A percentile compares a stretch with the other conserved stretches of the same genome.
These are phyloP conservation scores for Capromys pilorides DNA, from an alignment of 2,797 vertebrate species.

Conservation along the genomic window DNA sequence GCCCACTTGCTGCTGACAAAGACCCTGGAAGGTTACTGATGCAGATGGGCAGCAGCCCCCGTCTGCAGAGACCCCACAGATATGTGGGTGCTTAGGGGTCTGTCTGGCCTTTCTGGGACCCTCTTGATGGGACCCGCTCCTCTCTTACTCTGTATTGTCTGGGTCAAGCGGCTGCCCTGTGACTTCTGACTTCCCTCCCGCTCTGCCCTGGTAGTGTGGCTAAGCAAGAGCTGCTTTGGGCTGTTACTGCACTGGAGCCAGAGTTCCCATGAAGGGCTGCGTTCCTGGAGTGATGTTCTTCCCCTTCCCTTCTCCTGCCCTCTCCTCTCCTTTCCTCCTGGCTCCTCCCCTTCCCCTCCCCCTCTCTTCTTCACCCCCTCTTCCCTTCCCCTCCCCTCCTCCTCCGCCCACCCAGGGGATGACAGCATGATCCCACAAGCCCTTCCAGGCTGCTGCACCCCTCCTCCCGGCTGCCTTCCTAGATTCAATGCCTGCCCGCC, in stretches of 20 bases:
- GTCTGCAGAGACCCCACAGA: not conserved
- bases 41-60: too few species aligned
- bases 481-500: not conserved
- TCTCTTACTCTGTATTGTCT: not conserved
- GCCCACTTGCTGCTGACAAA: not conserved
- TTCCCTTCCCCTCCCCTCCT: too few species aligned
- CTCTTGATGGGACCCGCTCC: rapidly evolving
- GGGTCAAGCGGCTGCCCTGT: not conserved
- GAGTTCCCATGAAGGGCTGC: not conserved
- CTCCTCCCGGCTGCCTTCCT: not conserved
- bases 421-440: too few species aligned
- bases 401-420: not conserved
- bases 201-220: not conserved
- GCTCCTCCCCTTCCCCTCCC: too few species aligned
- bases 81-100: not conserved
- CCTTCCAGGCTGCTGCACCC: not conserved
- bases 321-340: too few species aligned
- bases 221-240: not conserved
- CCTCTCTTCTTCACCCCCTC: too few species aligned
- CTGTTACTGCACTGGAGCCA: not conserved
- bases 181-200: not conserved
- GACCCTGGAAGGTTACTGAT: not conserved
- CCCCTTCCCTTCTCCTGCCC: not conserved
- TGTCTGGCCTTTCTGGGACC: not conserved
- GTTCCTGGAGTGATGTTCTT: not conserved